These are phyloP conservation scores for Fringilla coelebs DNA, from an alignment of 2,797 vertebrate species.

Conservation along the genomic window DNA sequence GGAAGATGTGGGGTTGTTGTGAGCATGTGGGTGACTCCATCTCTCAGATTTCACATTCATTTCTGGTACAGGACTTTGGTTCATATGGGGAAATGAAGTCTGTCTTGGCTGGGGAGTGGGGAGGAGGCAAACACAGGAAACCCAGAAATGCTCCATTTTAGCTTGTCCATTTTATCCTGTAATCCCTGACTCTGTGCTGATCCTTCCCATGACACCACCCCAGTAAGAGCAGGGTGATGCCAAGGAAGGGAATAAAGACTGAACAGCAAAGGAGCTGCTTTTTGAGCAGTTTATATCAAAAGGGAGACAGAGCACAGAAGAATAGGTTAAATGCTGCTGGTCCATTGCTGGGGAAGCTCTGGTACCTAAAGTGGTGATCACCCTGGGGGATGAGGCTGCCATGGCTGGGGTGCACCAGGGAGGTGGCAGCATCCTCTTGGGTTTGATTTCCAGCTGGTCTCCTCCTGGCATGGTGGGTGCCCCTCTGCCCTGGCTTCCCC, in stretches of 20 bases:
- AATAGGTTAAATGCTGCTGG: not conserved
- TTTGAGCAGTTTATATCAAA: not conserved
- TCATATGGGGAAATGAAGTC: not conserved
- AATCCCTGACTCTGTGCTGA: not conserved
- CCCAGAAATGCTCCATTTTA: not conserved
- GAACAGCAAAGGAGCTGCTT: not conserved
- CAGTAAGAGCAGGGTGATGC: too few relatives aligned
- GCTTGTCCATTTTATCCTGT: not conserved
- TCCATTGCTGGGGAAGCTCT: not conserved
- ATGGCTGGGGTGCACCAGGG: not conserved
- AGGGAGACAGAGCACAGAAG: not conserved
- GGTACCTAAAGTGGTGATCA: not conserved
- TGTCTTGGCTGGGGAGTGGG: not conserved
- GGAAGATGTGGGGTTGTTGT: not conserved
- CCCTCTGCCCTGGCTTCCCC: not conserved
- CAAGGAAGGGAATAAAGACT: accelerated
- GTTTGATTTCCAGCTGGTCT: not conserved
- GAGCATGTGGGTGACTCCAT: accelerated
- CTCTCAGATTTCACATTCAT: not conserved
- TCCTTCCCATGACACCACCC: not conserved
- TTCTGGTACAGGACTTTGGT: not conserved
- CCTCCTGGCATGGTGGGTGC: accelerated
- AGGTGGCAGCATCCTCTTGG: accelerated
- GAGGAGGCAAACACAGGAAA: not conserved
- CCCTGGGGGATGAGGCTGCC: not conserved